Evolutionary conservation across 53 echinoderm and acorn worm genomes (phyloP), one percentile per base, ranked within the genome.

Genomic region (Actinopyga echinites): DNA sequence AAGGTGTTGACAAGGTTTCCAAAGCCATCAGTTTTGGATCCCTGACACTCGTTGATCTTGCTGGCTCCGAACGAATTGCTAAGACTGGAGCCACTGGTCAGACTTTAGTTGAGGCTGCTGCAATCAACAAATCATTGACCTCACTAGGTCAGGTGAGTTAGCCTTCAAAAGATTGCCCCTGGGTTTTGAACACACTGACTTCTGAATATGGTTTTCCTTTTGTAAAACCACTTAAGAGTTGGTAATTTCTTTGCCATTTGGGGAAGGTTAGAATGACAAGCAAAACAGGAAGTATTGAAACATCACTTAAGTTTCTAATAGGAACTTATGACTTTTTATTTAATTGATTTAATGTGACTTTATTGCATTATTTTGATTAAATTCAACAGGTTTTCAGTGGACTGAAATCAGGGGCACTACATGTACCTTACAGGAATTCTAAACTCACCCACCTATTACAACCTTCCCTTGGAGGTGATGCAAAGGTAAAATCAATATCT

Each of bases 61-160:
- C 96, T 44, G 96, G 96, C 55, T 96, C 96, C 26, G 96, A 96
- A 67, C 71, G 93, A 22, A 96, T 96, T 15, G 91, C 91, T 61
- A 96, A 96, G 92, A 92, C 96, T 8, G 96, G 93, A 32, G 96
- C 96, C 55, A 93, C 93, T 2, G 96, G 96, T 59, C 96, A 96
- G 78, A 96, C 93, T 2, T 49, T 94, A 25, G 93, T 93, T 6
- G 93, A 96, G 49, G 96, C 93, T 8, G 93, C 93, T 37, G 93
- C 93, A 21, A 93, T 93, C 33, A 96, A 96, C 64, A 96, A 96
- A 65, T 93, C 93, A 32, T 89, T 96, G 44, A 96, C 96, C 25
- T 91, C 96, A 26, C 84, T 96, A 28, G 96, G 96, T 33, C 96
- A 96, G 92, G 93, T 93, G 52, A 67, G 66, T 49, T 40, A n/a